These are phyloP conservation scores for Colinus virginianus DNA, from an alignment of 2,113 vertebrate species.

Conservation along the genomic window DNA sequence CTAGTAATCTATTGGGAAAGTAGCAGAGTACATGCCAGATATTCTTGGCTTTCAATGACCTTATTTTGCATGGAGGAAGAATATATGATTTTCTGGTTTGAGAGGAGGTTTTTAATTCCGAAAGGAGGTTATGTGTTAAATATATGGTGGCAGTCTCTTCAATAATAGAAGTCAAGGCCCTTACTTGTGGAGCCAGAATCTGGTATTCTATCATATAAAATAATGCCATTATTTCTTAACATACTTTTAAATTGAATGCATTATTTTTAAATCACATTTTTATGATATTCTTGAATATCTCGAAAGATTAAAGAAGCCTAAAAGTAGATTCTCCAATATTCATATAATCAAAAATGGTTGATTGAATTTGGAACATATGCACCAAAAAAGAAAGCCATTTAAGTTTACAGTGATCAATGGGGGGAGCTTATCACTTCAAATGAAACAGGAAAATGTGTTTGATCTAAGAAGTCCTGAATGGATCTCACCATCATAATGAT, in stretches of 20 bases:
- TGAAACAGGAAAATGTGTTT: not conserved
- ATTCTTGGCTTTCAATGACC: not conserved
- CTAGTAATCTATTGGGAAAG: not conserved
- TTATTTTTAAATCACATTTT: conserved; percentile 31
- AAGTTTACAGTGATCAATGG: conserved; percentile 1
- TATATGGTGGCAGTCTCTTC: conserved; percentile 32
- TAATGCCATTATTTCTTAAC: conserved; percentile 41
- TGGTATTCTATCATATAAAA: conserved; percentile 33
- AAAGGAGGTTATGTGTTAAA: conserved; percentile 62
- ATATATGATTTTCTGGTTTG: conserved; percentile 42
- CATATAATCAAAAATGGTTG: conserved; percentile 10
- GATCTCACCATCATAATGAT: not conserved
- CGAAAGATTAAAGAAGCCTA: not conserved
- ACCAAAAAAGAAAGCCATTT: not conserved
- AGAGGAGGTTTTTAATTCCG: conserved; percentile 40
- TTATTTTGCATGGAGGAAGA: conserved; percentile 37
- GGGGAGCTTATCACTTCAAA: not conserved
- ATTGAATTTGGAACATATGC: not conserved
- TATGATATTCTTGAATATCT: not conserved
- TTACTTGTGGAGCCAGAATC: conserved; percentile 13
- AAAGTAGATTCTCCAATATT: not conserved
- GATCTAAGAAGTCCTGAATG: not conserved
- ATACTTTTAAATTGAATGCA: not conserved
- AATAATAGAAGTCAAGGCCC: conserved; percentile 31
- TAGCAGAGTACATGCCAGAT: not conserved